Conservation (phyloP, 2,797 vertebrate genomes). For the Helostoma temminkii region DNA sequence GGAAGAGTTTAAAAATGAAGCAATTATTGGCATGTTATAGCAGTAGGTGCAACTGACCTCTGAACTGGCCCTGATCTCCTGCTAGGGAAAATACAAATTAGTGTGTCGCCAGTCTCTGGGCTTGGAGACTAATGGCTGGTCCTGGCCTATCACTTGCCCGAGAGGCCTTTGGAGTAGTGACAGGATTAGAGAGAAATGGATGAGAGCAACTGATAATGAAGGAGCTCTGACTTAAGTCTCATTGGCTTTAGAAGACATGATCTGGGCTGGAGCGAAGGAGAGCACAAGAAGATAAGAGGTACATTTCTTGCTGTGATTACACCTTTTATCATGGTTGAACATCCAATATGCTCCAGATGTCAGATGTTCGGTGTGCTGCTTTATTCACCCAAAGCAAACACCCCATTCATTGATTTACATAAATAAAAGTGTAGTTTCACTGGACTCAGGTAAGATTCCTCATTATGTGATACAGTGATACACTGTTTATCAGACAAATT, state of each 20-base stretch:
- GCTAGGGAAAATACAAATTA: slow-evolving; percentile 35
- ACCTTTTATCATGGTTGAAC: slow-evolving; percentile 46
- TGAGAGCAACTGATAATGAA: slow-evolving; percentile 78
- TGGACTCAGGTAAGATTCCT: slow-evolving; percentile 25
- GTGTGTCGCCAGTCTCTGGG: slow-evolving; percentile 48
- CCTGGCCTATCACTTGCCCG: slow-evolving; percentile 60
- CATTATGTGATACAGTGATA: slow-evolving; percentile 37
- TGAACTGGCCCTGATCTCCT: slow-evolving; percentile 55
- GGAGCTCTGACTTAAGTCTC: slow-evolving; percentile 75
- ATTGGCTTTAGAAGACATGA: slow-evolving; percentile 73
- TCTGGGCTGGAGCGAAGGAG: slow-evolving; percentile 48
- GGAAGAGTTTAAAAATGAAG: not conserved
- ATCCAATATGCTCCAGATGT: slow-evolving; percentile 32
- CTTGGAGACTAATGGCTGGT: slow-evolving; percentile 68
- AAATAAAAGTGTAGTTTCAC: slow-evolving; percentile 37
- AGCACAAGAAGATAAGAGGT: slow-evolving; percentile 53
- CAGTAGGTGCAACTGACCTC: slow-evolving; percentile 41
- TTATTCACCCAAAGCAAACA: slow-evolving; percentile 34
- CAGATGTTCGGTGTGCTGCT: slow-evolving; percentile 8
- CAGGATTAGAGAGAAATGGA: slow-evolving; percentile 79
- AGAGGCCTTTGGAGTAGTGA: slow-evolving; percentile 56
- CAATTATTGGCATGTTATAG: slow-evolving; percentile 28
- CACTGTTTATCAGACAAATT: slow-evolving; percentile 52
- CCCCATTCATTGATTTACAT: slow-evolving; percentile 33
- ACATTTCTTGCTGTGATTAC: slow-evolving; percentile 54